Evolutionary conservation across 2,888 invertebrate genomes (phyloP).

Genomic region (Ormyrus rosae): DNA sequence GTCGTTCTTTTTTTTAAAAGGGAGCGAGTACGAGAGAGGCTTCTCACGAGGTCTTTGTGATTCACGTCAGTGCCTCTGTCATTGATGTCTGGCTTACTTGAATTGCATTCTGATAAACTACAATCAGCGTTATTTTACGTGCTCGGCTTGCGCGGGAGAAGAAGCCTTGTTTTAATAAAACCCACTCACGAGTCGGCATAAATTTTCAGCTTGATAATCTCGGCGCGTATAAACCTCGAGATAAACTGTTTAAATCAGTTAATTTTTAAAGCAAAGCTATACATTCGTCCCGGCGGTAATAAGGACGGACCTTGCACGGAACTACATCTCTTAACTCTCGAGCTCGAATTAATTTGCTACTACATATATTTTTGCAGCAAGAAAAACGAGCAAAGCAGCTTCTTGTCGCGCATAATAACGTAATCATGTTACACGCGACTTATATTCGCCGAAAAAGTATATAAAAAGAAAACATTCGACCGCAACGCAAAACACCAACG

Average conservation of each 20-base stretch:
- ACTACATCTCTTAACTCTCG: too few relatives aligned
- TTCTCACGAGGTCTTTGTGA: too few relatives aligned
- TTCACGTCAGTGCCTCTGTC: neutral
- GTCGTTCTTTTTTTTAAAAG: too few relatives aligned
- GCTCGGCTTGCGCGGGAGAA: neutral
- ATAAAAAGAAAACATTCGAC: too few relatives aligned
- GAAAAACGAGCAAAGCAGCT: neutral
- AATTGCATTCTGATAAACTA: neutral
- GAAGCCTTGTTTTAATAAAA: constrained; percentile 16
- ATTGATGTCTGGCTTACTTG: constrained; percentile 4
- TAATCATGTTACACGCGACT: too few relatives aligned
- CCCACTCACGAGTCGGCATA: constrained; percentile 32
- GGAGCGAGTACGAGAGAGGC: too few relatives aligned
- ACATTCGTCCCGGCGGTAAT: too few relatives aligned
- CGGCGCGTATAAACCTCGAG: neutral
- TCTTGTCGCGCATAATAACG: too few relatives aligned
- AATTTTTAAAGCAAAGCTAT: constrained; percentile 6
- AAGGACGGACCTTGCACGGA: too few relatives aligned
- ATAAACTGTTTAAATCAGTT: neutral
- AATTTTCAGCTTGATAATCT: constrained; percentile 11
- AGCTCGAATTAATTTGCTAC: too few relatives aligned
- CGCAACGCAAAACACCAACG: too few relatives aligned
- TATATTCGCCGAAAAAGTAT: too few relatives aligned
- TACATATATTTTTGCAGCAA: neutral
- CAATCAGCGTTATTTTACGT: constrained; percentile 13